Evolutionary conservation across 2,113 vertebrate genomes (phyloP), one percentile per base, ranked within the genome.

Genomic region (Delphinapterus leucas): DNA sequence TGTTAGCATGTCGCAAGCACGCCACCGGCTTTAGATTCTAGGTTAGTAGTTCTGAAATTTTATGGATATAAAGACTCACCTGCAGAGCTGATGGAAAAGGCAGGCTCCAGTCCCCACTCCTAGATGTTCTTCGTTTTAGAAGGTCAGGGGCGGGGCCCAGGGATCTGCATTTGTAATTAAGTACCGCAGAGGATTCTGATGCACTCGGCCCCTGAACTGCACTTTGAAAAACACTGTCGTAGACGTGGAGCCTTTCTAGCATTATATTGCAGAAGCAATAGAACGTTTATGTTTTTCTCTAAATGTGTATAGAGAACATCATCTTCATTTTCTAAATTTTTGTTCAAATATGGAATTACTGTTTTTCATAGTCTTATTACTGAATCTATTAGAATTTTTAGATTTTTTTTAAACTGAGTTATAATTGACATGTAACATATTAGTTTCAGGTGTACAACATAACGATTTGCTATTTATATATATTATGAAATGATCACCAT

Each of bases 1-100:
- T 0, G 38, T n/a, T 93, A 63, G 77, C 97, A 86, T 83, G 80
- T 92, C 83, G 84, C 26, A 90, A 97, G 93, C 91, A 95, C 60
- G 31, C 97, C 92, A 97, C 93, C 94, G 92, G 98, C 98, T 97
- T 97, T 68, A 93, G 71, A 96, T 94, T 90, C 96, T 97, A 97
- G 93, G 61, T 44, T 61, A 28, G 26, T 65, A 41, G 68, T 73
- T 44, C 58, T 91, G 60, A 26, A 36, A 25, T 70, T 85, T 95
- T 82, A 36, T 53, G 12, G 67, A 4, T 21, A 0, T 73, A 44
- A 82, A 44, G 15, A 93, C 47, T 76, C 60, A 70, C 11, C 18
- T 53, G 5, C 20, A 33, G 23, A 5, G 6, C 74, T 68, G 36
- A 28, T 26, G 38, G 53, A 71, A 77, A 94, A 26, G 41, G 21